Base-by-base conservation (phyloP, 2,113 vertebrate species). In the Onychorhynchus coronatus region DNA sequence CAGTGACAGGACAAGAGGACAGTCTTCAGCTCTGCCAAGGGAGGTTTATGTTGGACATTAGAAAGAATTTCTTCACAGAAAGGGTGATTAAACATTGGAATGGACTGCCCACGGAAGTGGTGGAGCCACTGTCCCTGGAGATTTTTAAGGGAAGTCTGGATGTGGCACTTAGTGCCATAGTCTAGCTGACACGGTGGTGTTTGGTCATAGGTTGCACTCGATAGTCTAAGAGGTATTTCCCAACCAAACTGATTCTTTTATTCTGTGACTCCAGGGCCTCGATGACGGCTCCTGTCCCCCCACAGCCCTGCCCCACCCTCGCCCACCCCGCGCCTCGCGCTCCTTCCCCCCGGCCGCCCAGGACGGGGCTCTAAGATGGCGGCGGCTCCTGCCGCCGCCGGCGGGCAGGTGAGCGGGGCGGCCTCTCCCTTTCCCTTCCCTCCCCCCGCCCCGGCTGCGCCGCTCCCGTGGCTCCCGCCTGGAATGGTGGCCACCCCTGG, bases 271-370 rank as follows among this genome's bases (percentile, higher is more conserved):
- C 19, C 1, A 5, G 13, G 9, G 28, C 1, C 7, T 7, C 41
- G 14, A 41, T 12, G 27, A 8, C 9, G 33, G 1, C 0, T 4
- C 5, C 31, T 0, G 25, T 16, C 25, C 21, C 19, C 19, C 14
- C n/a, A n/a, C n/a, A 3, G 35, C 35, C 19, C 24, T 1, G 78
- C 22, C 39, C 9, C 33, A n/a, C 19, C 46, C 8, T 25, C 31
- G 41, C 8, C 16, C 13, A 4, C 17, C 5, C 5, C 6, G 3
- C 7, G 2, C 5, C 49, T n/a, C 67, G 30, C 52, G 12, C 7
- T 8, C 24, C 25, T 3, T 4, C 21, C 35, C 33, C 3, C n/a
- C 52, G 11, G 67, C 46, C 39, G 44, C 46, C 31, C 50, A 8
- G 8, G 42, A 50, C 58, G 2, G 12, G 12, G 4, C 23, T 12